Conservation (phyloP, 2,888 invertebrate genomes). For the Tetragonula carbonaria region DNA sequence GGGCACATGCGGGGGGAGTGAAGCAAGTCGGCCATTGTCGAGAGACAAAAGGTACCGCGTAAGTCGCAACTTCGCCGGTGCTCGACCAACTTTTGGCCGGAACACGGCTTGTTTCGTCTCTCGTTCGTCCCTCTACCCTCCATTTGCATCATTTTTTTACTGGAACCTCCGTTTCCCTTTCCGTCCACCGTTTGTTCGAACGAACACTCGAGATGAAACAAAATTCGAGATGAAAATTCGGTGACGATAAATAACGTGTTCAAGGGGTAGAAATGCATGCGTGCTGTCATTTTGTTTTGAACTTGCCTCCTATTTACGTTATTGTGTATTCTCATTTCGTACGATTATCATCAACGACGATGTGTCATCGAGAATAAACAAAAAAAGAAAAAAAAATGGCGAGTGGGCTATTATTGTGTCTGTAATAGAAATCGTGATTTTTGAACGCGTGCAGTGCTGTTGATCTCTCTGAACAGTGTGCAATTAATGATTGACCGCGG, state of each 20-base stretch:
- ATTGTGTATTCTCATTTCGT: too few species aligned
- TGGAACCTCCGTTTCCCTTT: constrained; percentile 5
- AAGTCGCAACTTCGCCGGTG: constrained; percentile 66
- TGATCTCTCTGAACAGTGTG: too few species aligned
- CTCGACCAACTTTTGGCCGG: constrained; percentile 61
- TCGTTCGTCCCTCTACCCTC: constrained; percentile 8
- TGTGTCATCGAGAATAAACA: too few species aligned
- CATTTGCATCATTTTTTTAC: constrained; percentile 33
- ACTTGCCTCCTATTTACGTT: too few species aligned
- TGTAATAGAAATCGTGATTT: too few species aligned
- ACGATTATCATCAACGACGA: too few species aligned
- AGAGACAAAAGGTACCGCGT: constrained; percentile 69
- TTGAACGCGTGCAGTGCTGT: too few species aligned
- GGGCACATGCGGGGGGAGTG: neutral
- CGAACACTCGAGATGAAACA: neutral
- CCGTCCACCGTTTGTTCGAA: constrained; percentile 10
- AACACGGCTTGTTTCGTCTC: constrained; percentile 31
- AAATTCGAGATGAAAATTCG: neutral
- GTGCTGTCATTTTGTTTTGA: too few species aligned
- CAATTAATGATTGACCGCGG: too few species aligned
- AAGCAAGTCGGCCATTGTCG: constrained; percentile 72
- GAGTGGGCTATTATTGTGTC: too few species aligned
- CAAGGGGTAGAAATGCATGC: too few species aligned
- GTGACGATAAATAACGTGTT: neutral
- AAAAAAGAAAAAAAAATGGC: too few species aligned